Conservation (phyloP, 2,888 invertebrate species). For the Phengaris alcon region DNA sequence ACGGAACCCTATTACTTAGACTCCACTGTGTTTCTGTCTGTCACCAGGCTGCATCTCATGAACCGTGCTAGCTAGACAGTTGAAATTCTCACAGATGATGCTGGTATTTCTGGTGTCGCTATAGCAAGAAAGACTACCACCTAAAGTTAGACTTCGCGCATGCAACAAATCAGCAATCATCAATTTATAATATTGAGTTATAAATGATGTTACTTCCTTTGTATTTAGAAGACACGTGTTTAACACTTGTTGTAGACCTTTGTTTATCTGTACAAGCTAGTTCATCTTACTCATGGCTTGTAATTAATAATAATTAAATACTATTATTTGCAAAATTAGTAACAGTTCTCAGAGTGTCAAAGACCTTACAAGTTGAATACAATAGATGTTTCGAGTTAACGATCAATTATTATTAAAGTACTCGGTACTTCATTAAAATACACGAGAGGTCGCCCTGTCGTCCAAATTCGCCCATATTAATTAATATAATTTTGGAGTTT, state of each 20-base stretch:
- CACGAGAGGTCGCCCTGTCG: neutral
- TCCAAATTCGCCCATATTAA: neutral
- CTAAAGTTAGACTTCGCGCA: too few relatives aligned
- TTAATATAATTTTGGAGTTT: too few relatives aligned
- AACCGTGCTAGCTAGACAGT: too few relatives aligned
- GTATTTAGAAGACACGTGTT: neutral
- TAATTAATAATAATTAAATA: neutral
- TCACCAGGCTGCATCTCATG: too few relatives aligned
- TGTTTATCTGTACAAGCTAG: neutral
- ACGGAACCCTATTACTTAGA: too few relatives aligned
- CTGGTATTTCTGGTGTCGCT: too few relatives aligned
- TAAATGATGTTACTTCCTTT: neutral
- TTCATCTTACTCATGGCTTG: neutral
- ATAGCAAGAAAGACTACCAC: too few relatives aligned
- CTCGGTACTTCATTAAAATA: neutral
- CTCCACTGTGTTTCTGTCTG: too few relatives aligned
- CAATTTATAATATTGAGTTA: neutral
- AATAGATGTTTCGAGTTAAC: neutral
- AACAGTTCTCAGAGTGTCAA: neutral
- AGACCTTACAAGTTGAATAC: neutral
- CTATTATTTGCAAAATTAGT: constrained; percentile 11
- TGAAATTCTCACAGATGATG: too few relatives aligned
- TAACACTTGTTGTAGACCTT: neutral
- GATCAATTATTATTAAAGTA: neutral
- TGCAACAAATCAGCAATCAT: neutral